These are phyloP conservation scores for Agrotis puta DNA, from an alignment of 2,888 invertebrate genomes.

Conservation along the genomic window DNA sequence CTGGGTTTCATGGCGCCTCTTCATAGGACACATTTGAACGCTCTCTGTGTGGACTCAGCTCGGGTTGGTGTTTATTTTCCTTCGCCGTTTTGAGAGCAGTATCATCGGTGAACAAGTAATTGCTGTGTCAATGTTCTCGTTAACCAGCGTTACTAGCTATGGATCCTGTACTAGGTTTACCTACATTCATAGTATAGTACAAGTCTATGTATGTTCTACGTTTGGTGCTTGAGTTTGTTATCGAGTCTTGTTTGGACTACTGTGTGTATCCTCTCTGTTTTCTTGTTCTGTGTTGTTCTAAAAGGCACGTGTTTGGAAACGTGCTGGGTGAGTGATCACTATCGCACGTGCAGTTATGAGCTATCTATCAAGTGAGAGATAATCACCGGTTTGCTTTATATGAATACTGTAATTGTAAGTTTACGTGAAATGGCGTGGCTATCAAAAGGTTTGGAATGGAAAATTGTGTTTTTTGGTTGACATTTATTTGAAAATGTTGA, in stretches of 20 bases:
- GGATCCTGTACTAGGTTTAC: background rate
- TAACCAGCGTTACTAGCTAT: background rate
- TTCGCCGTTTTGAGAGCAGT: too few relatives aligned
- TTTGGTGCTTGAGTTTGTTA: background rate
- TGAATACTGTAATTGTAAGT: slow-evolving; percentile 21
- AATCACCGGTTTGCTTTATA: slow-evolving; percentile 22
- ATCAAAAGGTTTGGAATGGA: background rate
- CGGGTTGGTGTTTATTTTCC: background rate
- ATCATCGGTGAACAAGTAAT: too few relatives aligned
- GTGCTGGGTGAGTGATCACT: slow-evolving; percentile 23
- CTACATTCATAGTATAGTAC: background rate
- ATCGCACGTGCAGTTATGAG: slow-evolving; percentile 20
- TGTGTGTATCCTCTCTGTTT: slow-evolving; percentile 1
- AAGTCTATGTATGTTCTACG: background rate
- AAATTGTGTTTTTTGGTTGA: slow-evolving; percentile 4
- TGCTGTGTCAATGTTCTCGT: background rate
- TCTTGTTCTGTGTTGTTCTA: background rate
- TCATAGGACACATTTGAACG: too few relatives aligned
- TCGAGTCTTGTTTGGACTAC: background rate
- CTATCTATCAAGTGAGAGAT: slow-evolving; percentile 21
- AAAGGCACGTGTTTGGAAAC: slow-evolving; percentile 32
- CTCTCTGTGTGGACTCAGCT: background rate
- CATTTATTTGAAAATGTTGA: slow-evolving; percentile 6
- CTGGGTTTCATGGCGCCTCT: background rate
- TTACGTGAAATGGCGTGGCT: slow-evolving; percentile 23